Percentiles rank a stretch among this genome's conserved stretches.
Evolutionary conservation across 2,113 vertebrate genomes (phyloP).

Genomic region (Sprattus sprattus): DNA sequence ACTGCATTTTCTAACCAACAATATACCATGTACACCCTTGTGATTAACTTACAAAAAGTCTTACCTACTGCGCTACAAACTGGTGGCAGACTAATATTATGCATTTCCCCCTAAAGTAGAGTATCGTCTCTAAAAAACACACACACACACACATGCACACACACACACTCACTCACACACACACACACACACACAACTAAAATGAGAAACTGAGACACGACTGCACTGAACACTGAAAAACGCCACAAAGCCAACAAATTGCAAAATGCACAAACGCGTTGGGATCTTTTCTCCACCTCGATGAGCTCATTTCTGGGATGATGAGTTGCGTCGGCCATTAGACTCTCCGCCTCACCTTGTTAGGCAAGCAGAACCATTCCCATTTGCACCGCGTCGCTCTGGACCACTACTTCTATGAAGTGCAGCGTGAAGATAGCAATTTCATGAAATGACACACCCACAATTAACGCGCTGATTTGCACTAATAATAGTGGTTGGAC

Average conservation of each 20-base stretch:
- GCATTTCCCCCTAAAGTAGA: background rate
- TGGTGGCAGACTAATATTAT: background rate
- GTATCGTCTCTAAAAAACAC: background rate
- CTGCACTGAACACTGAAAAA: background rate
- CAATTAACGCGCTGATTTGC: conserved; percentile 13
- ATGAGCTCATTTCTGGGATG: background rate
- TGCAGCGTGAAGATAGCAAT: background rate
- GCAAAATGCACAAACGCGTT: background rate
- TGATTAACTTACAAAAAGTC: background rate
- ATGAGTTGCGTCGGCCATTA: background rate
- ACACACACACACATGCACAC: background rate
- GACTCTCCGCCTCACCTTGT: background rate
- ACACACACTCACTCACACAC: background rate
- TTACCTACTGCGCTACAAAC: background rate
- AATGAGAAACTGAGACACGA: background rate
- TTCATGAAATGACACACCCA: conserved; percentile 12
- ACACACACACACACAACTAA: background rate
- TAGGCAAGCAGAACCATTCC: background rate
- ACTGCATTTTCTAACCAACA: background rate
- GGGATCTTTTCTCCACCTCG: background rate
- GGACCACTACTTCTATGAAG: background rate
- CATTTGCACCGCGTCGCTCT: background rate
- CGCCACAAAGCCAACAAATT: background rate
- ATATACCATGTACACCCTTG: background rate
- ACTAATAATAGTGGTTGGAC: conserved; percentile 2